phyloP scores from a whole-genome alignment of 2,113 vertebrate species.

The Pangasianodon hypophthalmus region DNA sequence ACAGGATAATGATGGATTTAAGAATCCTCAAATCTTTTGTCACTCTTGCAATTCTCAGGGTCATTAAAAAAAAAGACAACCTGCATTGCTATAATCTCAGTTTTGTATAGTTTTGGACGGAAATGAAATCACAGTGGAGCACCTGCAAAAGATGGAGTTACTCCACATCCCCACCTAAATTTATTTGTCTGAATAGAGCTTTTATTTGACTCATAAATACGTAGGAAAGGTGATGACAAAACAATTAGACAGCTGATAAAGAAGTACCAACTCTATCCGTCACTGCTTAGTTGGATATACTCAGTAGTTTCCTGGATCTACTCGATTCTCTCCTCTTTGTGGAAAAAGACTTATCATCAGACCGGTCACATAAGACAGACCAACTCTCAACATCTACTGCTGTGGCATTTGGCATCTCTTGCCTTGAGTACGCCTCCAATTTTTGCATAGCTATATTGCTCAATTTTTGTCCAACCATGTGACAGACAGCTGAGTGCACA shows the following conservation, averaged over 20 bases:
- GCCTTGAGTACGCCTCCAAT: neutral
- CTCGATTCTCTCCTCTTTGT: neutral
- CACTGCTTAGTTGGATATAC: neutral
- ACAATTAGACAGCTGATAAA: neutral
- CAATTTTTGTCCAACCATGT: neutral
- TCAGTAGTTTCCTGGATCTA: too few relatives aligned
- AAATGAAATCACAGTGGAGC: neutral
- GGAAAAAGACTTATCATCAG: neutral
- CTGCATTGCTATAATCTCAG: neutral
- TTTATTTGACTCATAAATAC: neutral
- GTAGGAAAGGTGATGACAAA: neutral
- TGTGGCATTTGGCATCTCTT: neutral
- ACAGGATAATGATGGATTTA: neutral
- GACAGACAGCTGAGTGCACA: neutral
- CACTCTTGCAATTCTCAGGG: neutral
- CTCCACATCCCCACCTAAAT: neutral
- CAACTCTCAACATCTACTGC: neutral
- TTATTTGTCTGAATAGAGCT: neutral
- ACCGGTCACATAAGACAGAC: neutral
- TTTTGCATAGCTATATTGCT: conserved; percentile 25
- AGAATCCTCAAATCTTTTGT: neutral
- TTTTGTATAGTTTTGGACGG: neutral
- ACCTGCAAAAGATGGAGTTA: neutral
- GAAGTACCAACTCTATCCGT: neutral
- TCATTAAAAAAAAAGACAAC: neutral